Conservation (phyloP, 2,797 vertebrate species). For the Smutsia temminckii region DNA sequence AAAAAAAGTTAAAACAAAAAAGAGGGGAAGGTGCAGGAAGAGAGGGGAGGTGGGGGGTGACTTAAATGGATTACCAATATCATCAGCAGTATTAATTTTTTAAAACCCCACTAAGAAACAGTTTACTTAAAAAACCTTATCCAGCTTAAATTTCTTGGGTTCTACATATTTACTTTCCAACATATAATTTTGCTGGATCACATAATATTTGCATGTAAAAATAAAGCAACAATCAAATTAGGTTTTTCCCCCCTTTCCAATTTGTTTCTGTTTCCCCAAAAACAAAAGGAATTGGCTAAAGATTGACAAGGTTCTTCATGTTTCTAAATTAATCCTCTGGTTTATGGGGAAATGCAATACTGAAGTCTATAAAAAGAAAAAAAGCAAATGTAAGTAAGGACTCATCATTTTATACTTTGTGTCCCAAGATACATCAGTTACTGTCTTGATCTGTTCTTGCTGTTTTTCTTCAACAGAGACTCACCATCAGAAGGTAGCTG, state of each 20-base stretch:
- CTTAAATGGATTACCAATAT: neutral
- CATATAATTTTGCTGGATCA: neutral
- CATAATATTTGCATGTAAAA: constrained; percentile 9
- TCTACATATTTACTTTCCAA: neutral
- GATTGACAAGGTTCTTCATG: constrained; percentile 10
- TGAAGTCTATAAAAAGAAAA: constrained; percentile 8
- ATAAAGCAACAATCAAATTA: constrained; percentile 28
- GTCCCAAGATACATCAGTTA: neutral
- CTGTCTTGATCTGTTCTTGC: constrained; percentile 25
- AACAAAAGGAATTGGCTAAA: constrained; percentile 41
- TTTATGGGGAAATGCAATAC: constrained; percentile 36
- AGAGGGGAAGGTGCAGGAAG: neutral
- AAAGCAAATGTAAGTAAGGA: constrained; percentile 6
- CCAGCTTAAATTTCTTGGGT: neutral
- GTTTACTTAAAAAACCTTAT: constrained; percentile 29
- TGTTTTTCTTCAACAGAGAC: constrained; percentile 8
- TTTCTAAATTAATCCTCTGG: constrained; percentile 50
- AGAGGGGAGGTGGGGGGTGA: neutral
- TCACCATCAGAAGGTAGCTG: neutral
- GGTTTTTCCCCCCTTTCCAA: neutral
- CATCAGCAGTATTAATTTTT: neutral
- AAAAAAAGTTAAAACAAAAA: no score
- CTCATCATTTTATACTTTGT: neutral
- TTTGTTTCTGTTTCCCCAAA: constrained; percentile 43
- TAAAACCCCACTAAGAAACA: neutral